phyloP scores from a whole-genome alignment of 2,888 invertebrate species.

The Acleris cristana region DNA sequence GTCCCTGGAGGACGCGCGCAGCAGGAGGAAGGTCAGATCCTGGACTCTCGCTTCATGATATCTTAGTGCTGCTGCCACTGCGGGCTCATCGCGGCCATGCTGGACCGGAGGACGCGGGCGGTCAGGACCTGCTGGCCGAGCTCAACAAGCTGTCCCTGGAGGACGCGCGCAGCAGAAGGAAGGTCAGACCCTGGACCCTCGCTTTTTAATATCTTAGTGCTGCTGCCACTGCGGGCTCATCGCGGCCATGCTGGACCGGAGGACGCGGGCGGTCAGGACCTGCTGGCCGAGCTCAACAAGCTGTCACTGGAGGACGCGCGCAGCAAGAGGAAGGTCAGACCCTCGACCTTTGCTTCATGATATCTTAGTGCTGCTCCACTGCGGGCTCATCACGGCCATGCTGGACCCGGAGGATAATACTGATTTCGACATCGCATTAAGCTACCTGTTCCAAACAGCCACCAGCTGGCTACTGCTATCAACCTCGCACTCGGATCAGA shows the following conservation, averaged over 20 bases:
- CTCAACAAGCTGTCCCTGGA: too few species aligned
- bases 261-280: constrained; percentile 79
- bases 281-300: constrained; percentile 86
- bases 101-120: constrained; percentile 65
- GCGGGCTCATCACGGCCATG: constrained; percentile 88
- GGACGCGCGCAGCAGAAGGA: too few species aligned
- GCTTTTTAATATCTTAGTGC: constrained; percentile 88
- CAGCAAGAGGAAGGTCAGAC: constrained; percentile 51
- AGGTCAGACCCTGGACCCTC: too few species aligned
- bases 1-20: constrained; percentile 69
- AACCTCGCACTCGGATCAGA: too few species aligned
- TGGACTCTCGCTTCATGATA: constrained; percentile 74
- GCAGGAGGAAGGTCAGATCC: constrained; percentile 51
- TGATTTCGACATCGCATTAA: too few species aligned
- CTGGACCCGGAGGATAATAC: constrained; percentile 67
- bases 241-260: constrained; percentile 77
- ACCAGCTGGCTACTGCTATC: not conserved
- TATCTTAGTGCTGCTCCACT: constrained; percentile 93
- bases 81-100: constrained; percentile 87
- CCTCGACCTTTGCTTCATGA: constrained; percentile 65
- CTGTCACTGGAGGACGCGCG: constrained; percentile 77
- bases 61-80: constrained; percentile 95
- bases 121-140: constrained; percentile 67
- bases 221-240: constrained; percentile 95
- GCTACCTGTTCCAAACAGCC: too few species aligned